Evolutionary conservation across 2,113 vertebrate genomes (phyloP).

Genomic region (sheep (Ovis aries)): ARS-UI_Ramb_v3.0 NC_056070.1:69186501-69187000

Average conservation of each 20-base stretch:
- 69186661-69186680: slow-evolving; percentile 20
- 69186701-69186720: slow-evolving; percentile 7
- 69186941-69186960: slow-evolving; percentile 68
- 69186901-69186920: slow-evolving; percentile 50
- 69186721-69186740: slow-evolving; percentile 14
- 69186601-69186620: background rate
- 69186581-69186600: background rate
- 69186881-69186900: slow-evolving; percentile 52
- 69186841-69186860: background rate
- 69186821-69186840: background rate
- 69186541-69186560: no score
- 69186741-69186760: background rate
- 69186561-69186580: background rate
- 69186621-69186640: background rate
- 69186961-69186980: slow-evolving; percentile 74
- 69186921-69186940: slow-evolving; percentile 29
- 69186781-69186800: slow-evolving; percentile 15
- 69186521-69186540: no score
- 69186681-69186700: background rate
- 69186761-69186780: background rate
- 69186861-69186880: slow-evolving; percentile 44
- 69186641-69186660: background rate
- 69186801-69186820: slow-evolving; percentile 24
- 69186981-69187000: slow-evolving; percentile 61
- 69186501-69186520: no score